phyloP scores from a whole-genome alignment of 1,140 invertebrate species.

The Scaptomyza montana region DNA sequence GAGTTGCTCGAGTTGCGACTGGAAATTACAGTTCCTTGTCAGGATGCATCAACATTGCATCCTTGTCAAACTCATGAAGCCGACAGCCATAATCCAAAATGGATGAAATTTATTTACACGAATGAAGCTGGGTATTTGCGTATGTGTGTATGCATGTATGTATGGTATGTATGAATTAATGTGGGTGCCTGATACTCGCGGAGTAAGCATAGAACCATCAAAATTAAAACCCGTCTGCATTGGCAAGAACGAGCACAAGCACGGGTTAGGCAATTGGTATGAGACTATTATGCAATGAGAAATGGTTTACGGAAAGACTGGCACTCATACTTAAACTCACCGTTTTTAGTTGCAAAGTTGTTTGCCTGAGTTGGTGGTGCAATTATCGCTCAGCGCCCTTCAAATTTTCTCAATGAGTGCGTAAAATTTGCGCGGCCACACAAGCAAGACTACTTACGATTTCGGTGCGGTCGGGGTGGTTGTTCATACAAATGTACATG shows the following conservation, averaged over 20 bases:
- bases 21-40: no score
- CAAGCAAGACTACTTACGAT: slow-evolving; percentile 3
- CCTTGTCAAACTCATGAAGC: slow-evolving; percentile 12
- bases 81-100: slow-evolving; percentile 42
- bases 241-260: slow-evolving; percentile 5
- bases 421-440: slow-evolving; percentile 54
- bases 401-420: slow-evolving; percentile 73
- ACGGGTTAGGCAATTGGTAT: not conserved
- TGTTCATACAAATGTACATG: not conserved
- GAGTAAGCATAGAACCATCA: slow-evolving; percentile 8
- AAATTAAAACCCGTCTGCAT: slow-evolving; percentile 18
- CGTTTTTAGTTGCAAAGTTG: not conserved
- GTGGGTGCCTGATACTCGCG: slow-evolving; percentile 9
- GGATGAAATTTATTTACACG: slow-evolving; percentile 52
- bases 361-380: slow-evolving; percentile 47
- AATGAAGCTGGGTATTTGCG: slow-evolving; percentile 11
- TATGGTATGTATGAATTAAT: not conserved
- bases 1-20: no score
- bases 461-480: not conserved
- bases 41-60: slow-evolving; percentile 1
- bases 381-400: slow-evolving; percentile 67
- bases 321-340: not conserved
- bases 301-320: not conserved
- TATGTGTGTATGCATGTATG: not conserved
- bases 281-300: slow-evolving; percentile 4